These are phyloP conservation scores for Erebia aethiops DNA, from an alignment of 2,888 invertebrate species.

Conservation along the genomic window DNA sequence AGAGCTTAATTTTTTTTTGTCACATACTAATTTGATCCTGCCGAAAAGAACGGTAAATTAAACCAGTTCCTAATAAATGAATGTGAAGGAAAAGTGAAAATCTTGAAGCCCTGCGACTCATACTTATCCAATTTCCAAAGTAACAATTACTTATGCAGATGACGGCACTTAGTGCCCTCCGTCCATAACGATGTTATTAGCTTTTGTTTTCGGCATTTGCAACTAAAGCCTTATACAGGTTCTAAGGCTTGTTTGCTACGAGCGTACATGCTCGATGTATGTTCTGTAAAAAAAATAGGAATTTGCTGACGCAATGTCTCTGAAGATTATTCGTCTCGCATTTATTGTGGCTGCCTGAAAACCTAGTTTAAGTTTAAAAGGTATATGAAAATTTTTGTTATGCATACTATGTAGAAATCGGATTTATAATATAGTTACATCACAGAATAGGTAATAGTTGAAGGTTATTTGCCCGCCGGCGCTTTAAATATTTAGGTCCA, in stretches of 20 bases:
- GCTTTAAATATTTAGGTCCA: no score
- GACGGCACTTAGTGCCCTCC: conserved; percentile 48
- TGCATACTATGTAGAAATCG: no score
- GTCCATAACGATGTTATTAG: conserved; percentile 51
- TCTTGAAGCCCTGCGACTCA: background rate
- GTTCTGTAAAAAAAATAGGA: background rate
- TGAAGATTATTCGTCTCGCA: no score
- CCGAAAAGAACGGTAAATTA: no score
- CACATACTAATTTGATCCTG: no score
- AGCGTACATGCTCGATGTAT: background rate
- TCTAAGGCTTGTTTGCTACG: background rate
- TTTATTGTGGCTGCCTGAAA: no score
- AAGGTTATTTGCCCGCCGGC: no score
- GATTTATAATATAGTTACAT: no score
- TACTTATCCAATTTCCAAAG: conserved; percentile 27
- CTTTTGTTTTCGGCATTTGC: conserved; percentile 47
- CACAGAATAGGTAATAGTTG: no score
- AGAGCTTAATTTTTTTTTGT: background rate
- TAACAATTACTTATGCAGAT: conserved; percentile 61
- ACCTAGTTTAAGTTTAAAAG: no score
- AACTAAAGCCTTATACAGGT: conserved; percentile 27
- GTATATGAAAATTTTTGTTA: no score
- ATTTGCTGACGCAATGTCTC: no score
- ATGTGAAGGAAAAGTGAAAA: background rate
- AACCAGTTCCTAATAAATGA: background rate